Evolutionary conservation across 1,140 invertebrate species (phyloP), one percentile per base, ranked within the genome.

Genomic region (Odontomachus brunneus): DNA sequence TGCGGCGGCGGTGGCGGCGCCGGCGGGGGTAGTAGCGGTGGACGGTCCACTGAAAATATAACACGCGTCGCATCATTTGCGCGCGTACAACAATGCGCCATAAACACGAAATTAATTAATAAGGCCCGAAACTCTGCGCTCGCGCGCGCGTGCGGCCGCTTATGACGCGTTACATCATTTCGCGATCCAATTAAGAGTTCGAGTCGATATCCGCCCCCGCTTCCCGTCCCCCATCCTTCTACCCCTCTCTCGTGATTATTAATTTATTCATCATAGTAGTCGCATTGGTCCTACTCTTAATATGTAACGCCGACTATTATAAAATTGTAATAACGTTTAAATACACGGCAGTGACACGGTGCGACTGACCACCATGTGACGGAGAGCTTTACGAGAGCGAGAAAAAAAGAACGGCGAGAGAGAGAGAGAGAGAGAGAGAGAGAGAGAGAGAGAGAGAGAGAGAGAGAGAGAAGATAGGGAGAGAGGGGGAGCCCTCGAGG

Each of bases 401-500:
- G 51, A 55, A 24, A 38, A 74, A 63, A 82, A 38, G 48, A 11
- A 49, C 19, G 5, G n/a, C n/a, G n/a, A 65, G 66, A 84, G 83
- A 33, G 29, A 33, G 29, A 33, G 29, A 33, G 29, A 33, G 78
- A 69, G 44, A 51, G 38, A 38, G 59, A n/a, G n/a, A n/a, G n/a
- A n/a, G n/a, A n/a, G n/a, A n/a, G n/a, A n/a, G n/a, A n/a, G n/a
- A 65, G 66, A 84, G 83, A 33, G 29, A 33, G 29, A 33, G 29
- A 33, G 29, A 33, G 78, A 69, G 44, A 51, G 38, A 38, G 59
- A n/a, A n/a, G n/a, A n/a, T n/a, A n/a, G n/a, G n/a, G n/a, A n/a
- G n/a, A n/a, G n/a, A n/a, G n/a, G n/a, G n/a, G n/a, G 51, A 57
- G 76, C 55, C 51, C 86, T 84, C 73, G 74, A 74, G 81, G 38